Evolutionary conservation across 2,797 vertebrate species (phyloP).

Genomic region (Tadarida brasiliensis): DNA sequence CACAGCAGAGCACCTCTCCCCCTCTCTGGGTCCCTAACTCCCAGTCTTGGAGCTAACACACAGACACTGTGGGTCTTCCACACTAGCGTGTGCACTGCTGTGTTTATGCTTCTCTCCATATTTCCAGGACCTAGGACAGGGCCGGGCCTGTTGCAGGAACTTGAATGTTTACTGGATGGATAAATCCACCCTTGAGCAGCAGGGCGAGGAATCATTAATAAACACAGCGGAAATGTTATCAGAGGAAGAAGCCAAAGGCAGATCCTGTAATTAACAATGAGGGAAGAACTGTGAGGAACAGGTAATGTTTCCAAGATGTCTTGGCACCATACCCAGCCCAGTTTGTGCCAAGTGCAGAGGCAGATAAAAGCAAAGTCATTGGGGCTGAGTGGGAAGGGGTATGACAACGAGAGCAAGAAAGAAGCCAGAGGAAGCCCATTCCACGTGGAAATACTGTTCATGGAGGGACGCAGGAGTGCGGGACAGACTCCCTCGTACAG

Average conservation of each 20-base stretch:
- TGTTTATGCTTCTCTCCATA: neutral
- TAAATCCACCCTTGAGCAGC: neutral
- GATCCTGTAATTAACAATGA: neutral
- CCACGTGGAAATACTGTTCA: neutral
- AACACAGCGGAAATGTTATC: constrained; percentile 40
- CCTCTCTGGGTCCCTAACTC: neutral
- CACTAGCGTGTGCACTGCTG: neutral
- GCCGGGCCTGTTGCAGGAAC: neutral
- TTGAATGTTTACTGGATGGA: neutral
- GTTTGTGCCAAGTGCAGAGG: neutral
- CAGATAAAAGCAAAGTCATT: neutral
- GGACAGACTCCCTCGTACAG: neutral
- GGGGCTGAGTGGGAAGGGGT: neutral
- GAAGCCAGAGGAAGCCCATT: neutral
- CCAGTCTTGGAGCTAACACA: neutral
- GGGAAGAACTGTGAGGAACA: neutral
- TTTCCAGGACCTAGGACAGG: constrained; percentile 17
- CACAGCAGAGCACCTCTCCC: neutral
- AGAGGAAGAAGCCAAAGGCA: constrained; percentile 53
- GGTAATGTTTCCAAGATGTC: neutral
- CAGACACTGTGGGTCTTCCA: neutral
- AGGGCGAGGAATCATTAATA: constrained; percentile 42
- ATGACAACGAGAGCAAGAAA: neutral
- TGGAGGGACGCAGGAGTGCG: neutral
- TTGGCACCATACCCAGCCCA: neutral